Evolutionary conservation across 2,113 vertebrate genomes (phyloP).

Genomic region (human): GRCh38 chr13:57860001-57860500

Average conservation of each 20-base stretch:
- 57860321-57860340: constrained; percentile 52
- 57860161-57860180: constrained; percentile 76
- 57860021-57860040: constrained; percentile 24
- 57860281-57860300: constrained; percentile 18
- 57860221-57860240: constrained; percentile 69
- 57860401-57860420: not conserved
- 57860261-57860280: constrained; percentile 70
- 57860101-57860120: constrained; percentile 60
- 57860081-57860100: not conserved
- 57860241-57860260: constrained; percentile 73
- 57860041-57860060: not conserved
- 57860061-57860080: constrained; percentile 28
- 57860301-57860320: constrained; percentile 5
- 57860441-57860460: constrained; percentile 63
- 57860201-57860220: constrained; percentile 63
- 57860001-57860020: constrained; percentile 40
- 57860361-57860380: constrained; percentile 43
- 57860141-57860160: constrained; percentile 65
- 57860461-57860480: constrained; percentile 61
- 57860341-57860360: not conserved
- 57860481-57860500: constrained; percentile 62
- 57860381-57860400: constrained; percentile 10
- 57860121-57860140: constrained; percentile 60
- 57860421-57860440: constrained; percentile 65
- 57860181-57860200: constrained; percentile 77